Evolutionary conservation across 1,140 invertebrate genomes (phyloP).

Genomic region (Dolichoris vasculosae): DNA sequence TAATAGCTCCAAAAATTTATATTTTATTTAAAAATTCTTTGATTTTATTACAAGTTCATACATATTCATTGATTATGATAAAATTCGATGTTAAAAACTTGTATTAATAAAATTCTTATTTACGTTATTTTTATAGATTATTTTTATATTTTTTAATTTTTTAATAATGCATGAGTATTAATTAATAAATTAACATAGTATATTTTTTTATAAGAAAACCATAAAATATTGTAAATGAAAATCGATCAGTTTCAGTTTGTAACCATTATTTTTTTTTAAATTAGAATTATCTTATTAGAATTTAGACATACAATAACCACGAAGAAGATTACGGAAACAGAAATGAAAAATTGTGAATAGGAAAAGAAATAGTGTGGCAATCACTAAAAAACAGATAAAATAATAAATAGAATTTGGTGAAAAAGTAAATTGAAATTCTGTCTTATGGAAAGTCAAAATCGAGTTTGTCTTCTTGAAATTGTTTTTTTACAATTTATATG

Average conservation of each 20-base stretch:
- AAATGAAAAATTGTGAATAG: neutral
- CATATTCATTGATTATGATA: neutral
- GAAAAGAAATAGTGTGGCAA: neutral
- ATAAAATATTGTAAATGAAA: neutral
- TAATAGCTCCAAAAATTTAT: too few relatives aligned
- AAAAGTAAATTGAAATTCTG: conserved; percentile 18
- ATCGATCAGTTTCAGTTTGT: neutral
- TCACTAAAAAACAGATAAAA: neutral
- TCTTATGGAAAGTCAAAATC: neutral
- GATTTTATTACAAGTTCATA: too few relatives aligned
- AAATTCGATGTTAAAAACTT: neutral
- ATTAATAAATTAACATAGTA: neutral
- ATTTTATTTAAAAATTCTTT: too few relatives aligned
- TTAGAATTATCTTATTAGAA: neutral
- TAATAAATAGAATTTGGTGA: neutral
- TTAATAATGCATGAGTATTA: neutral
- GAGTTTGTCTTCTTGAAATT: neutral
- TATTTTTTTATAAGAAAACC: neutral
- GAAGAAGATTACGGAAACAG: neutral
- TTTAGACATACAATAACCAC: neutral
- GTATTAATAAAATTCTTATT: neutral
- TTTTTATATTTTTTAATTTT: neutral
- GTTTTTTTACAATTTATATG: neutral
- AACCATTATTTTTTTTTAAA: neutral
- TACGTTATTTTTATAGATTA: neutral